Evolutionary conservation across 2,113 vertebrate species (phyloP).

Genomic region (Pseudorhombus dupliciocellatus): DNA sequence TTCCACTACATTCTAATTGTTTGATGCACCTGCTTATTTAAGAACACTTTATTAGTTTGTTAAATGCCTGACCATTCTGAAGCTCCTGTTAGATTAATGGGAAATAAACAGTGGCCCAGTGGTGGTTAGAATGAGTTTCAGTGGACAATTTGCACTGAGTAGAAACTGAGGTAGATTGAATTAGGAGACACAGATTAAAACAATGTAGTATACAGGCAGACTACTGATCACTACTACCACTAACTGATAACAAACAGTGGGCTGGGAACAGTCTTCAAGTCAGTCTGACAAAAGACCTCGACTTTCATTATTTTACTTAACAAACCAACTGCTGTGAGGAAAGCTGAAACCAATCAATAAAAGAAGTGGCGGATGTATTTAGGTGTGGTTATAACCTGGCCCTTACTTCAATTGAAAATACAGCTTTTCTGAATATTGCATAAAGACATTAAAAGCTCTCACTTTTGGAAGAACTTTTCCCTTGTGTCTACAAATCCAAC

Average conservation of each 20-base stretch:
- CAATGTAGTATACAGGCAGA: slow-evolving; percentile 17
- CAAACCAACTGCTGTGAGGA: background rate
- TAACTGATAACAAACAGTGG: slow-evolving; percentile 12
- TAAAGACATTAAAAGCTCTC: slow-evolving; percentile 24
- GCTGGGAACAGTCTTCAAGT: slow-evolving; percentile 20
- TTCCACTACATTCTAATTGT: background rate
- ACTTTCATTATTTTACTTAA: background rate
- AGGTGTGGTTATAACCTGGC: background rate
- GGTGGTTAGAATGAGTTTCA: slow-evolving; percentile 29
- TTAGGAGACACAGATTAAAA: slow-evolving; percentile 54
- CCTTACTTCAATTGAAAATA: slow-evolving; percentile 12
- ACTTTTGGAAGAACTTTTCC: slow-evolving; percentile 6
- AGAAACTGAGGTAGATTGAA: slow-evolving; percentile 78
- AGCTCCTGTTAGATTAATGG: slow-evolving; percentile 13
- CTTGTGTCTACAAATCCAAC: slow-evolving; percentile 3
- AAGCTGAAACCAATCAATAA: background rate
- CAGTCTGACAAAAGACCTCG: background rate
- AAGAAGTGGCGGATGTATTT: background rate
- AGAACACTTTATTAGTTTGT: slow-evolving; percentile 40
- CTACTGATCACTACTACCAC: background rate
- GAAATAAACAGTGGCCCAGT: slow-evolving; percentile 12
- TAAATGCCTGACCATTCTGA: slow-evolving; percentile 20
- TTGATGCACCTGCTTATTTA: background rate
- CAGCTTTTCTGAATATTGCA: background rate
- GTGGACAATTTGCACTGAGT: slow-evolving; percentile 45